These are phyloP conservation scores for Psammodynastes pulverulentus DNA, from an alignment of 2,113 vertebrate species.

Conservation along the genomic window DNA sequence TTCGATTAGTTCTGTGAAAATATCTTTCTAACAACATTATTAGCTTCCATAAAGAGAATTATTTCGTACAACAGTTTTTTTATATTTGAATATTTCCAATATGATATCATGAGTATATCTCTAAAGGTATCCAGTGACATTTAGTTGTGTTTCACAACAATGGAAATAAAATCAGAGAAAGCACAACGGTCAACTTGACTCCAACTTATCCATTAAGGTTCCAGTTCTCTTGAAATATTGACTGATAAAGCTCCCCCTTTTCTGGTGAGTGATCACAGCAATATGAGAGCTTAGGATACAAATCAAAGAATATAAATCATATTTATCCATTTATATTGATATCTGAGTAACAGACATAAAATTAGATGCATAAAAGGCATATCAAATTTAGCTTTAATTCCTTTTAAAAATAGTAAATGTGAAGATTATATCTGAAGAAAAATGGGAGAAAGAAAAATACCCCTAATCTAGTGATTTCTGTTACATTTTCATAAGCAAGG, in stretches of 20 bases:
- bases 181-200: background rate
- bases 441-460: background rate
- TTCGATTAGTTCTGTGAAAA: background rate
- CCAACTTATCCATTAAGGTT: background rate
- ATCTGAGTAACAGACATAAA: background rate
- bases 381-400: background rate
- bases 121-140: background rate
- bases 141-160: background rate
- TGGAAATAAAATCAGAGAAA: background rate
- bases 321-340: background rate
- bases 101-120: background rate
- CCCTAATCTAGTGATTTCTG: background rate
- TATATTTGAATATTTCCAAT: background rate
- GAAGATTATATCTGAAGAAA: background rate
- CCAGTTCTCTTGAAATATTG: background rate
- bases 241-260: background rate
- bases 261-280: slow-evolving; percentile 5
- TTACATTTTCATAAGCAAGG: background rate
- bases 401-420: background rate
- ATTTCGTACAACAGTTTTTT: background rate
- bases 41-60: background rate
- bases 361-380: background rate
- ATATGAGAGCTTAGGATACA: background rate
- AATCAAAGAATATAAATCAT: background rate
- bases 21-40: background rate